Base-by-base conservation (phyloP, 2,113 vertebrate genomes). In the Rana temporaria region DNA sequence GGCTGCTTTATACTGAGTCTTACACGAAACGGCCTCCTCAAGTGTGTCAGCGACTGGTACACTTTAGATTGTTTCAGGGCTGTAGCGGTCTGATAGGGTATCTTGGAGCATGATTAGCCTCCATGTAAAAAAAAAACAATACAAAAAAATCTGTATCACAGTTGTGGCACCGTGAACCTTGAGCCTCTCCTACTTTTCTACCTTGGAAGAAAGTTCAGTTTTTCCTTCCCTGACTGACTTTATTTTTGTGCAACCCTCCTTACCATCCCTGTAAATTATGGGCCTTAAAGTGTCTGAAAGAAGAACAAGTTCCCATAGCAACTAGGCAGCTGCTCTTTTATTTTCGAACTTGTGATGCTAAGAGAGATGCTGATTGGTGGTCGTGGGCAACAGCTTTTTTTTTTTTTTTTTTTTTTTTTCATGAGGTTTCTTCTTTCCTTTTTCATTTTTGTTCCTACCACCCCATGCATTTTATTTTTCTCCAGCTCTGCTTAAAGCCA, bases 1-100 rank as follows among this genome's bases (percentile, higher is more conserved):
- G 22, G 69, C 22, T 74, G 71, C 52, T 19, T 59, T 59, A 14
- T 20, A 14, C 1, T 57, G 70, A 55, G 26, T 57, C 9, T 9
- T 38, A 7, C 24, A 11, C 6, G 26, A 52, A 70, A 53, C 24
- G 42, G 68, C 55, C 71, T 74, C 57, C 30, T 60, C 56, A 48
- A 48, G 42, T 48, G 42, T 48, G 42, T 48, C 42, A 59, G 55
- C 34, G 71, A 32, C 32, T 60, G 71, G 71, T 55, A 56, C 59
- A 38, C 56, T 34, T 78, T 67, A 67, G 42, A 57, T 32, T 20
- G 9, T 3, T 63, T 55, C 55, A 34, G 24, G 70, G 63, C 78
- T 75, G 8, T 56, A 62, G 57, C 30, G 52, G 48, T 66, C 62
- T 82, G 32, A 18, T 42, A 74, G 60, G 69, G 66, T 71, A 67